phyloP scores from a whole-genome alignment of 2,797 vertebrate genomes.

The Etheostoma nigrum region DNA sequence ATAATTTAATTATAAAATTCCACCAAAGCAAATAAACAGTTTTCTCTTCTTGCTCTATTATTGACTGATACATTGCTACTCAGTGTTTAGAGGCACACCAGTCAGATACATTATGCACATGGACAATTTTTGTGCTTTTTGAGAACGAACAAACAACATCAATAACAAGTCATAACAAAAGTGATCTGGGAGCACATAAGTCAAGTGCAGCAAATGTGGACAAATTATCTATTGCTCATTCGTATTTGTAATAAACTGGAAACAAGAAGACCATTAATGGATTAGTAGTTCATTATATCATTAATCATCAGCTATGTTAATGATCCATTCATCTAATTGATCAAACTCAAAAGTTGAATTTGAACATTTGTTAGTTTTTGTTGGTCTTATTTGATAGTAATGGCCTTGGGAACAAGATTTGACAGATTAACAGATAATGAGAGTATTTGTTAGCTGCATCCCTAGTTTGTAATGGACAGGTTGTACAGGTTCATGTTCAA shows the following conservation, averaged over 20 bases:
- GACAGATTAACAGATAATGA: background rate
- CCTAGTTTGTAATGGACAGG: background rate
- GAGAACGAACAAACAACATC: background rate
- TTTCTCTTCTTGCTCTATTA: slow-evolving; percentile 18
- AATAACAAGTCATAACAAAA: background rate
- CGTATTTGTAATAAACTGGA: background rate
- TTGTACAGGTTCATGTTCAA: background rate
- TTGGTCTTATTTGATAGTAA: background rate
- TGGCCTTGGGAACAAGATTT: background rate
- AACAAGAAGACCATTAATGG: background rate
- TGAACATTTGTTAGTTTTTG: background rate
- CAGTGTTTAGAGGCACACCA: slow-evolving; percentile 17
- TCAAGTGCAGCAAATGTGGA: background rate
- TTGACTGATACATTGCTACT: slow-evolving; percentile 29
- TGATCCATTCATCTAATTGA: background rate
- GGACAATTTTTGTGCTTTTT: background rate
- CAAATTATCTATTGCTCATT: background rate
- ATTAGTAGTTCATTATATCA: background rate
- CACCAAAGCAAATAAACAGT: slow-evolving; percentile 24
- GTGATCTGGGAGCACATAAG: background rate
- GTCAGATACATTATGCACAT: background rate
- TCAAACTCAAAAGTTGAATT: background rate
- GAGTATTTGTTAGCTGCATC: background rate
- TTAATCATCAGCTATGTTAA: background rate
- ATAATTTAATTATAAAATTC: slow-evolving; percentile 17